Conservation (phyloP, 2,113 vertebrate species). For the Eublepharis macularius region DNA sequence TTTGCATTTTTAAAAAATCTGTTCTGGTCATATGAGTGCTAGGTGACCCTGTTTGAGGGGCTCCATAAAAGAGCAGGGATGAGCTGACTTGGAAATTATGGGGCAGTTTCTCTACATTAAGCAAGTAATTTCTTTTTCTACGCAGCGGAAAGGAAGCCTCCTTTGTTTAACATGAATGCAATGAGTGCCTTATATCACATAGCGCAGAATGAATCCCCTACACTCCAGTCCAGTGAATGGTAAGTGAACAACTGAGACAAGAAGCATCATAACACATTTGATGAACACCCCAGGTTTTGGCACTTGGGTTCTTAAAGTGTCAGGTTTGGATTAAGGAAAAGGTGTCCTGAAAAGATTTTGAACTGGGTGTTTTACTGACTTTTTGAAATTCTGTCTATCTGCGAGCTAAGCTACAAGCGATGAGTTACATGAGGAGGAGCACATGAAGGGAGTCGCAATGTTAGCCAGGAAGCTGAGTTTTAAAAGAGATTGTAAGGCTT, state of each 20-base stretch:
- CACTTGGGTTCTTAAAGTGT: constrained; percentile 54
- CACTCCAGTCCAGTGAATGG: constrained; percentile 97
- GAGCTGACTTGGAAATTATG: not conserved
- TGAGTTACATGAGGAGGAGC: too few species aligned
- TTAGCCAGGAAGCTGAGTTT: too few species aligned
- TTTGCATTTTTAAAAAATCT: not conserved
- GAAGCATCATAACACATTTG: constrained; percentile 49
- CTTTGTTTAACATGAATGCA: constrained; percentile 99
- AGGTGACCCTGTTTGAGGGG: not conserved
- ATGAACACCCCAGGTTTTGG: constrained; percentile 43
- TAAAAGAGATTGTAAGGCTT: too few species aligned
- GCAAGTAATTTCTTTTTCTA: constrained; percentile 60
- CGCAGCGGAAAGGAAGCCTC: constrained; percentile 97
- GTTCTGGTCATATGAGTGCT: too few species aligned
- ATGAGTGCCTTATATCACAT: constrained; percentile 99
- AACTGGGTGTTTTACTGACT: not conserved
- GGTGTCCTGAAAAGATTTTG: too few species aligned
- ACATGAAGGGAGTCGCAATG: too few species aligned
- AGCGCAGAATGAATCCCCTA: constrained; percentile 99
- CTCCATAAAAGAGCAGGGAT: not conserved
- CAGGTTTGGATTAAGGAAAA: constrained; percentile 13
- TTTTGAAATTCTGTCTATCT: not conserved
- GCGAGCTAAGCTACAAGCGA: too few species aligned
- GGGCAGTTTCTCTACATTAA: constrained; percentile 43
- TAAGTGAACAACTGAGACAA: constrained; percentile 75